Conservation (phyloP, 1,140 invertebrate species). For the Aphaenogaster ashmeadi region DNA sequence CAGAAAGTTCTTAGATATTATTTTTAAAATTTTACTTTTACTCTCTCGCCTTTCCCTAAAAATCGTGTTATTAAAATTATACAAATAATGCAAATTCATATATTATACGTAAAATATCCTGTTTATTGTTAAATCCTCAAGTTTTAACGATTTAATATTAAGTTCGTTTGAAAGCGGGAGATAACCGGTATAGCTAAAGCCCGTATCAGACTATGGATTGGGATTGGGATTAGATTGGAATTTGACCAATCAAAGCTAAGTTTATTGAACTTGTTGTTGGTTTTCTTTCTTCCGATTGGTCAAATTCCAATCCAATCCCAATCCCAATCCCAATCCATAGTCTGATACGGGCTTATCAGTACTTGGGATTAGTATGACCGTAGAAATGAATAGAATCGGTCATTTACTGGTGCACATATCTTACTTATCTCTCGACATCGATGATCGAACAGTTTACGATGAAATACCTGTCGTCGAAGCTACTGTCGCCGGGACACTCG, state of each 20-base stretch:
- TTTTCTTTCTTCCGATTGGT: too few relatives aligned
- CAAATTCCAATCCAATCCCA: too few relatives aligned
- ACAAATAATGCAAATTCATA: not conserved
- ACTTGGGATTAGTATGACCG: constrained; percentile 10
- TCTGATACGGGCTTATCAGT: not conserved
- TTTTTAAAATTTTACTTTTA: not conserved
- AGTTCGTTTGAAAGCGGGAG: not conserved
- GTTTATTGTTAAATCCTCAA: not conserved
- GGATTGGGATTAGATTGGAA: too few relatives aligned
- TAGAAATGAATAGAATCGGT: not conserved
- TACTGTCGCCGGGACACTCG: not conserved
- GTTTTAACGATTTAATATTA: not conserved
- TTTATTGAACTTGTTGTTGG: too few relatives aligned
- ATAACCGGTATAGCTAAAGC: constrained; percentile 2
- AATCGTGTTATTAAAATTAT: not conserved
- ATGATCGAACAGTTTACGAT: constrained; percentile 22
- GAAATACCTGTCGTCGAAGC: constrained; percentile 5
- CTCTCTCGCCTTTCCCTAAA: not conserved
- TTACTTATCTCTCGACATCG: not conserved
- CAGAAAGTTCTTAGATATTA: not conserved
- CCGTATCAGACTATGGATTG: too few relatives aligned
- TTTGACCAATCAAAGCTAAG: too few relatives aligned
- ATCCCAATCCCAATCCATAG: too few relatives aligned
- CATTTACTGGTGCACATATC: not conserved
- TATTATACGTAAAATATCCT: not conserved